Base-by-base conservation (phyloP, 2,797 vertebrate genomes). In the Paedocypris micromegethes region DNA sequence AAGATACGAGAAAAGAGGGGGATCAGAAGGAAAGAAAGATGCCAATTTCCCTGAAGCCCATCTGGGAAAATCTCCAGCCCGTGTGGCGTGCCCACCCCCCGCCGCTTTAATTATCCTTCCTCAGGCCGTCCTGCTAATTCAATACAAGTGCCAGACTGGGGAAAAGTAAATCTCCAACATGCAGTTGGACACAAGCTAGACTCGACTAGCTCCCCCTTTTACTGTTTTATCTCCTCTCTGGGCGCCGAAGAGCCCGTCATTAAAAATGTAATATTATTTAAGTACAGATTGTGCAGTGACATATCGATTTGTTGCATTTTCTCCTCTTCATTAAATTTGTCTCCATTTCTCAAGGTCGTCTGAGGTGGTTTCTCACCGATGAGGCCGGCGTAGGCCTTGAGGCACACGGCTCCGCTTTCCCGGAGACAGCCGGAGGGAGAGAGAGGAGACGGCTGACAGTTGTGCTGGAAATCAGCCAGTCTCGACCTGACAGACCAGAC, bases 311-410 rank as follows among this genome's bases (percentile, higher is more conserved):
- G 50, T 23, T 63, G 5, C n/a, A 3, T 57, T 70, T 56, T 44
- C 46, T 51, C 9, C 48, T 59, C 65, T 60, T 65, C 58, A 55
- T 68, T 56, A 52, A 57, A 47, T 48, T 42, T 39, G 68, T 5
- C 9, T 63, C 23, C 45, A 51, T 57, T 63, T 56, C 49, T 61
- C 40, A 47, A 40, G 23, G 48, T 6, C 50, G 3, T 49, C 9
- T 38, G 3, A 60, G 23, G 9, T 54, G 48, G 48, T 58, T 5
- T 72, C 87, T 83, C 88, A 98, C 96, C 96, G 52, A 98, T 96
- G 80, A 98, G 90, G 69, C 95, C 93, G 37, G 93, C 87, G 77
- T 98, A 98, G 59, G 96, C 91, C 81, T 91, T 88, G 63, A 98
- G 90, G 85, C 96, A 98, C 40, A 88, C 85, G 39, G 89, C 89